These are phyloP conservation scores for Alfaro cultratus DNA, from an alignment of 2,797 vertebrate genomes.

Conservation along the genomic window DNA sequence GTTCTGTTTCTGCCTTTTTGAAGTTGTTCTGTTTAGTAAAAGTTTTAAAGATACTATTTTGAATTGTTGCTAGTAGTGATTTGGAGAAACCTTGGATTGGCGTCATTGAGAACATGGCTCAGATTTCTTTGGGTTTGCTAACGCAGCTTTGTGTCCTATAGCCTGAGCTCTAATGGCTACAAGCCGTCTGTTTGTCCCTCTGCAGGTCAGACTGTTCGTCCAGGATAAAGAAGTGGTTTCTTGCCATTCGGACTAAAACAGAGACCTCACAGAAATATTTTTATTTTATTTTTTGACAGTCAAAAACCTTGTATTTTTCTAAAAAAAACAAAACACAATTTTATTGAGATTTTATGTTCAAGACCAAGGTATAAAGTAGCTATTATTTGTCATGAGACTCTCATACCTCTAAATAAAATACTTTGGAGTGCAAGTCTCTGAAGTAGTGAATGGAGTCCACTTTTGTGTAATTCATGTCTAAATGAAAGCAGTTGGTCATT, in stretches of 20 bases:
- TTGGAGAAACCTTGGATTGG: constrained; percentile 39
- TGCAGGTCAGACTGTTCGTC: constrained; percentile 31
- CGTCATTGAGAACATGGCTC: constrained; percentile 47
- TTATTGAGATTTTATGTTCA: not conserved
- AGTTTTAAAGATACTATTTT: constrained; percentile 8
- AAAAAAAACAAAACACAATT: no score
- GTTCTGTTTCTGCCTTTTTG: no score
- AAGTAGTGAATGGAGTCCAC: not conserved
- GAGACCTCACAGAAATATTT: not conserved
- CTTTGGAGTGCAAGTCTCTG: not conserved
- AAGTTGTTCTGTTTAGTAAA: constrained; percentile 5
- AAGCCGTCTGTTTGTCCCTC: constrained; percentile 28
- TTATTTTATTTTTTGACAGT: not conserved
- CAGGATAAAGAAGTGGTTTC: constrained; percentile 11
- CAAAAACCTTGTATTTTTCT: not conserved
- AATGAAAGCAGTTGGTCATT: not conserved
- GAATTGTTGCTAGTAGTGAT: constrained; percentile 37
- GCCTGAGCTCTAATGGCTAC: constrained; percentile 50
- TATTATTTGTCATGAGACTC: not conserved
- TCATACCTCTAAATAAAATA: not conserved
- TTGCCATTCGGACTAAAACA: not conserved
- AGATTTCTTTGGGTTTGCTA: constrained; percentile 50
- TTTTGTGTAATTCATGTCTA: not conserved
- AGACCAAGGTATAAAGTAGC: not conserved
- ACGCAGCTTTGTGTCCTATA: constrained; percentile 49